These are phyloP conservation scores for Vollenhovia emeryi DNA, from an alignment of 1,140 invertebrate genomes.

Conservation along the genomic window DNA sequence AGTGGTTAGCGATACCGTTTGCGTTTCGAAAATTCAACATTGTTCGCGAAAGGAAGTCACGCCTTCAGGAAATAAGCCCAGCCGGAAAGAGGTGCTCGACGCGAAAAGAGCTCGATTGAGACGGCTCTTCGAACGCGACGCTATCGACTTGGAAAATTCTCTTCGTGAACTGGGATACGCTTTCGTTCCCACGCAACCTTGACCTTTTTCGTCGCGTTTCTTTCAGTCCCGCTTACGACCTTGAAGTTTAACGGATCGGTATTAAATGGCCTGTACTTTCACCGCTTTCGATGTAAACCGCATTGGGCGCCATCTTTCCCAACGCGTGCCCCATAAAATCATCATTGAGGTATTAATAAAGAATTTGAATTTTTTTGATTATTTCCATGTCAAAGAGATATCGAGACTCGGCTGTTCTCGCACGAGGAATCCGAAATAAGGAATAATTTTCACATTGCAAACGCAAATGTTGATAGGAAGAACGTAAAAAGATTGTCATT, in stretches of 20 bases:
- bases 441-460: background rate
- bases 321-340: background rate
- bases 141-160: slow-evolving; percentile 52
- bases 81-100: slow-evolving; percentile 25
- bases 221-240: slow-evolving; percentile 1
- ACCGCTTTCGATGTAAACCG: slow-evolving; percentile 40
- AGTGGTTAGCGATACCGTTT: background rate
- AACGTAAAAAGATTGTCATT: background rate
- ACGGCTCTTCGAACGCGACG: slow-evolving; percentile 32
- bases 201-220: slow-evolving; percentile 30
- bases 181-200: slow-evolving; percentile 62
- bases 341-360: background rate
- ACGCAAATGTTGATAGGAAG: background rate
- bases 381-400: background rate
- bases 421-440: background rate
- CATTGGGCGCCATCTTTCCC: background rate
- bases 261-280: slow-evolving; percentile 33
- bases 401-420: background rate
- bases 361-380: background rate
- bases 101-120: slow-evolving; percentile 45
- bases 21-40: slow-evolving; percentile 9
- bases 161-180: slow-evolving; percentile 46
- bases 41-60: slow-evolving; percentile 11
- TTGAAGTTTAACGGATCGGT: slow-evolving; percentile 20
- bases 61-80: background rate